Conservation (phyloP, 1,140 invertebrate genomes). For the Pararge aegeria region DNA sequence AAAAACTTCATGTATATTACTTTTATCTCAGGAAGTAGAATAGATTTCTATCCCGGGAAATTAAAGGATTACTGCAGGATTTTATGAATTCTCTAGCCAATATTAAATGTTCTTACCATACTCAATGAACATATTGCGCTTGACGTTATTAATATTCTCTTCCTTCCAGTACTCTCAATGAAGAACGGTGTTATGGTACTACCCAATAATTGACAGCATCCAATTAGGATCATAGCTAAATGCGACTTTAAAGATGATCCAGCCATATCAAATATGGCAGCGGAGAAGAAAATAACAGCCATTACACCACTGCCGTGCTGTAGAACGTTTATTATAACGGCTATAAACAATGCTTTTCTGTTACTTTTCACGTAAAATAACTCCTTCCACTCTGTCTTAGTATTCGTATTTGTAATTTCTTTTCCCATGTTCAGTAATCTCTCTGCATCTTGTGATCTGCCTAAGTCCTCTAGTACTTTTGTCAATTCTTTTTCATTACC, state of each 20-base stretch:
- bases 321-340: slow-evolving; percentile 40
- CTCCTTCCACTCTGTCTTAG: slow-evolving; percentile 33
- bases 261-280: slow-evolving; percentile 62
- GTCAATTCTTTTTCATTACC: not conserved
- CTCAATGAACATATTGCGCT: slow-evolving; percentile 32
- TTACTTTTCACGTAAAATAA: slow-evolving; percentile 37
- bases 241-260: slow-evolving; percentile 37
- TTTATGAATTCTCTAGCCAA: too few species aligned
- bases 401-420: slow-evolving; percentile 12
- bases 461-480: not conserved
- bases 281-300: slow-evolving; percentile 79
- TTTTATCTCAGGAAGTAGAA: too few species aligned
- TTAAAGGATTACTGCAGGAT: too few species aligned
- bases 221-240: slow-evolving; percentile 42
- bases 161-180: slow-evolving; percentile 79
- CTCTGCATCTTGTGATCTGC: not conserved
- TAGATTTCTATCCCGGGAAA: too few species aligned
- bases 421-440: not conserved
- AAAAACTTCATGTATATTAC: too few species aligned
- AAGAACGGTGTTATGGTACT: slow-evolving; percentile 55
- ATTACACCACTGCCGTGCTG: slow-evolving; percentile 61
- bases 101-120: slow-evolving; percentile 35
- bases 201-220: slow-evolving; percentile 72
- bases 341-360: slow-evolving; percentile 36
- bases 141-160: slow-evolving; percentile 70